A percentile compares a stretch with the other conserved stretches of the same genome.
Evolutionary conservation across 2,888 invertebrate species (phyloP).

Genomic region (Agapostemon virescens): DNA sequence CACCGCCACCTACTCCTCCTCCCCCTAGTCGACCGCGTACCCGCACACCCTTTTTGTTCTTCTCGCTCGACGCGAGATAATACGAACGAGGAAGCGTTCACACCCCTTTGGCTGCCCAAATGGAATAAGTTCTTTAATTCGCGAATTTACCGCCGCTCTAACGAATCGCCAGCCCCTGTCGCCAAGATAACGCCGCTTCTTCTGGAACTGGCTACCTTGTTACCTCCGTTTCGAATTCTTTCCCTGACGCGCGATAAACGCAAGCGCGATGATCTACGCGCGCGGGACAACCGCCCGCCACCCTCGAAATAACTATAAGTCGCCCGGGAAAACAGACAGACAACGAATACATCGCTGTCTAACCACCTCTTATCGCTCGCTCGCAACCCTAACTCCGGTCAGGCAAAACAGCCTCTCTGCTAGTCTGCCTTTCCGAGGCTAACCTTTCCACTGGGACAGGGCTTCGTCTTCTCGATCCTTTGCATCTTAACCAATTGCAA

Average conservation of each 20-base stretch:
- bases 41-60: slow-evolving; percentile 63
- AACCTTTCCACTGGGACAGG: too few species aligned
- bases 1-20: too few species aligned
- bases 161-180: slow-evolving; percentile 65
- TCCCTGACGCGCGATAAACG: slow-evolving; percentile 1
- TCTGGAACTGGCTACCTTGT: slow-evolving; percentile 15
- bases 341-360: too few species aligned
- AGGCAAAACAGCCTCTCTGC: too few species aligned
- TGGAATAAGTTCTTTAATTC: slow-evolving; percentile 81
- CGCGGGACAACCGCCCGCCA: neutral
- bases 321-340: neutral
- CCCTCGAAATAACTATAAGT: neutral
- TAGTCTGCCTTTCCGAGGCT: neutral
- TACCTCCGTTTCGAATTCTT: slow-evolving; percentile 46
- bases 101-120: slow-evolving; percentile 80
- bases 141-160: slow-evolving; percentile 77
- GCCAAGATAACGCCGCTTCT: slow-evolving; percentile 61
- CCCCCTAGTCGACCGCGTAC: slow-evolving; percentile 37
- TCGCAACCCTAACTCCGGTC: neutral
- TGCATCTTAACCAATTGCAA: neutral
- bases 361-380: neutral
- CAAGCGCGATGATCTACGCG: neutral
- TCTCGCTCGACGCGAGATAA: slow-evolving; percentile 74
- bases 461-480: neutral
- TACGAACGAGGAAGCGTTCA: slow-evolving; percentile 79